Evolutionary conservation across 2,797 vertebrate genomes (phyloP), one percentile per base, ranked within the genome.

Genomic region (Otolemur crassicaudatus): DNA sequence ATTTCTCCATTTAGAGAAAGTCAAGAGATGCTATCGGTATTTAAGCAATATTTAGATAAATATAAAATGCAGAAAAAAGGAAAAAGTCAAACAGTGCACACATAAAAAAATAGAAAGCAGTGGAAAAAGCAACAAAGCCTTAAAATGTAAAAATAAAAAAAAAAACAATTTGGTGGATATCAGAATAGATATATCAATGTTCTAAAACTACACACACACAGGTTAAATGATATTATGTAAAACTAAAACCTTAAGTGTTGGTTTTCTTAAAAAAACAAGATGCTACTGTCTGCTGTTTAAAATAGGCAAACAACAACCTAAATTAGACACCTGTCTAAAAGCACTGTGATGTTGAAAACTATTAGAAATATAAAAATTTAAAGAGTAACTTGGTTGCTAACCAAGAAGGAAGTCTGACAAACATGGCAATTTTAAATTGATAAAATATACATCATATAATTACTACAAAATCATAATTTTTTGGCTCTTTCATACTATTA

Each of bases 11-110:
- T 82, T 70, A 69, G 6, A 86, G 17, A 37, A 94, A 95, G 61
- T 77, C 70, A 87, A 92, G 46, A 76, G 40, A 82, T 91, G 34
- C 12, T 11, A 61, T 89, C 69, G 84, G 83, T 73, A 82, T 27
- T 89, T 89, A 69, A 25, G 11, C 1, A 16, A 19, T 77, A 69
- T 67, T 93, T 90, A 87, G 61, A 91, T n/a, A 89, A 94, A 70
- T 27, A 83, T 12, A 46, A 94, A 85, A 46, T 43, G 7, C 4
- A 69, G 7, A 86, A 73, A 84, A 88, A 27, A 69, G 3, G 17
- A 69, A 90, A 76, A 43, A 79, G 1, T 75, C 22, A 73, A 65
- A 31, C 29, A 91, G 12, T 69, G 7, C 13, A 37, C 16, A 23
- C 1, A 70, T 31, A 0, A 20, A 17, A 77, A 19, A 60, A 60